phyloP scores from a whole-genome alignment of 30 jellyfish, hydroid and myxozoan genomes.

The Cassiopea andromeda region DNA sequence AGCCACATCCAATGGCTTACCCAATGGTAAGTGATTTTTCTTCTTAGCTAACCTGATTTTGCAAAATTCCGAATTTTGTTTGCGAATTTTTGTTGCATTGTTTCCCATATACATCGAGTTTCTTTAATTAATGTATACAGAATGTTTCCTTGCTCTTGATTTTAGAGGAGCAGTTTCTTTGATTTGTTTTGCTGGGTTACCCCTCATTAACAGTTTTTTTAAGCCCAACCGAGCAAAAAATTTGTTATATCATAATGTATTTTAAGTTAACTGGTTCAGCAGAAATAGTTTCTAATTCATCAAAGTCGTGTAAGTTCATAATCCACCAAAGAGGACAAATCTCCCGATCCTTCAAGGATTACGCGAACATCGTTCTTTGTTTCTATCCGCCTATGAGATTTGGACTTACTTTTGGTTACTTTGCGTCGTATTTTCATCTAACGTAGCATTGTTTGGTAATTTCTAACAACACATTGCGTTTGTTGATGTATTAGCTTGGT shows the following conservation, averaged over 20 bases:
- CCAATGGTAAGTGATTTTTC: conserved; percentile 16
- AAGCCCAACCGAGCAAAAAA: not conserved
- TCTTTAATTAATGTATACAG: too few species aligned
- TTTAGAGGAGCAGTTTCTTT: not conserved
- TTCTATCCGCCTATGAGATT: not conserved
- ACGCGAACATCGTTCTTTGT: not conserved
- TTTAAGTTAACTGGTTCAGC: not conserved
- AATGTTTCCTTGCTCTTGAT: too few species aligned
- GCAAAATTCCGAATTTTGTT: too few species aligned
- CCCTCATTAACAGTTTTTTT: not conserved
- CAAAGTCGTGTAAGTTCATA: not conserved
- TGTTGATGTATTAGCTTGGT: not conserved
- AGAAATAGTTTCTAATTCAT: conserved; percentile 2
- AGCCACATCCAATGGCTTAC: conserved; percentile 38
- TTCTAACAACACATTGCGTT: not conserved
- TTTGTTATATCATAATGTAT: not conserved
- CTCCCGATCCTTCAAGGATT: not conserved
- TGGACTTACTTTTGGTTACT: not conserved
- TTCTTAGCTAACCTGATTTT: not conserved
- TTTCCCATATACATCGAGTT: too few species aligned
- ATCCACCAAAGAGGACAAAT: not conserved
- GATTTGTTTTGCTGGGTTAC: not conserved
- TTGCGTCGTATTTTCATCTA: not conserved
- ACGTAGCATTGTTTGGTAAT: not conserved
- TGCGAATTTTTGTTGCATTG: too few species aligned